These are phyloP conservation scores for Pollimyrus isidori DNA, from an alignment of 2,113 vertebrate species.

Conservation along the genomic window DNA sequence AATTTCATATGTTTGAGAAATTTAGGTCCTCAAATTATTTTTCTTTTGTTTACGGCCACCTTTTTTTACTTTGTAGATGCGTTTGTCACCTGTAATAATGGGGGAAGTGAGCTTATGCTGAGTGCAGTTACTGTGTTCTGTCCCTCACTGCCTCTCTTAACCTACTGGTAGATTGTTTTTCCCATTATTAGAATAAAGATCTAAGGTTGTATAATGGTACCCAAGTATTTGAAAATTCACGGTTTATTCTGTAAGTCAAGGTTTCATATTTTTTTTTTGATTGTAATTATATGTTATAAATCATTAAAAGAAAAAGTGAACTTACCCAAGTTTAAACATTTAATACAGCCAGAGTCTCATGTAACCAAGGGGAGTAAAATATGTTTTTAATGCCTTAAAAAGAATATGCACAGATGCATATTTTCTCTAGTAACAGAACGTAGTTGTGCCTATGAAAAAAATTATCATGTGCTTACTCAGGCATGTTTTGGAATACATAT, in stretches of 20 bases:
- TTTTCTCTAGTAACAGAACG: neutral
- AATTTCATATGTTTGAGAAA: neutral
- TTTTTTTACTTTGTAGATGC: neutral
- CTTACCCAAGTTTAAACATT: neutral
- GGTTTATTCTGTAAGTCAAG: neutral
- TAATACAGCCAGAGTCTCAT: neutral
- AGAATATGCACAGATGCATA: neutral
- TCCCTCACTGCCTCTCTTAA: neutral
- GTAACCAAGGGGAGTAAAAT: neutral
- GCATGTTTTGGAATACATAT: neutral
- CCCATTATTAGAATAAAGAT: neutral
- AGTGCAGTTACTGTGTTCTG: neutral
- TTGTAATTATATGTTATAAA: slow-evolving; percentile 1
- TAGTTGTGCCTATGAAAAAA: neutral
- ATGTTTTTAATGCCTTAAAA: neutral
- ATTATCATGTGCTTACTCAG: neutral
- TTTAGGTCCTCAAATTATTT: neutral
- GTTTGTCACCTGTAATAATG: neutral
- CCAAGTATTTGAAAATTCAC: neutral
- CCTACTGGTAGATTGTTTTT: neutral
- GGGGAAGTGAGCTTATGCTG: neutral
- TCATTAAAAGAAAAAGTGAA: neutral
- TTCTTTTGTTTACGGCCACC: neutral
- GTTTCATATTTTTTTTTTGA: neutral
- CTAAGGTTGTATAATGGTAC: neutral